A percentile compares a stretch with the other conserved stretches of the same genome.
phyloP scores from a whole-genome alignment of 2,888 invertebrate genomes.

The Ypsolopha sequella region DNA sequence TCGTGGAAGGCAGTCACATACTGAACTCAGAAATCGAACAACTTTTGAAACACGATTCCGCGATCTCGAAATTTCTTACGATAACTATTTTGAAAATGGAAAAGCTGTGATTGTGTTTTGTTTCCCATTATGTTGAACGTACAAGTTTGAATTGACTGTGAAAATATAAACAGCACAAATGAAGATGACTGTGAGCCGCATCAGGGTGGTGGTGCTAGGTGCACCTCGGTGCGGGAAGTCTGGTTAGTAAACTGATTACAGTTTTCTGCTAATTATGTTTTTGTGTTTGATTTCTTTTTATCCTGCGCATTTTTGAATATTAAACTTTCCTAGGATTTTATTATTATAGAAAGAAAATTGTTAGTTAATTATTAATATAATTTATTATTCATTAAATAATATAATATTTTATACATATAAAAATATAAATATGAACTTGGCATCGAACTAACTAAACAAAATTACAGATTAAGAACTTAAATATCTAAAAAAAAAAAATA shows the following conservation, averaged over 20 bases:
- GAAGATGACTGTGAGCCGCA: conserved; percentile 83
- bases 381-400: too few relatives aligned
- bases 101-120: conserved; percentile 11
- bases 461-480: too few relatives aligned
- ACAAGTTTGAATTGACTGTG: conserved; percentile 15
- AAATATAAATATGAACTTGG: too few relatives aligned
- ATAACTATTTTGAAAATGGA: conserved; percentile 22
- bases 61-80: conserved; percentile 57
- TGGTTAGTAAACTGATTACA: conserved; percentile 68
- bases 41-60: conserved; percentile 16
- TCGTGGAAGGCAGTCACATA: conserved; percentile 36
- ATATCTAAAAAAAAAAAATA: too few relatives aligned
- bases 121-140: conserved; percentile 23
- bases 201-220: conserved; percentile 84
- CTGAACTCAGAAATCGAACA: conserved; percentile 14
- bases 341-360: neutral
- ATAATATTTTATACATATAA: too few relatives aligned
- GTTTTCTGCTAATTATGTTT: neutral
- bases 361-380: neutral
- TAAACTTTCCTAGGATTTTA: neutral
- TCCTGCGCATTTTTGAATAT: neutral
- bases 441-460: too few relatives aligned
- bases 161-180: conserved; percentile 49
- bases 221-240: conserved; percentile 83
- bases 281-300: neutral